phyloP scores from a whole-genome alignment of 1,140 invertebrate genomes.

The Trialeurodes vaporariorum region DNA sequence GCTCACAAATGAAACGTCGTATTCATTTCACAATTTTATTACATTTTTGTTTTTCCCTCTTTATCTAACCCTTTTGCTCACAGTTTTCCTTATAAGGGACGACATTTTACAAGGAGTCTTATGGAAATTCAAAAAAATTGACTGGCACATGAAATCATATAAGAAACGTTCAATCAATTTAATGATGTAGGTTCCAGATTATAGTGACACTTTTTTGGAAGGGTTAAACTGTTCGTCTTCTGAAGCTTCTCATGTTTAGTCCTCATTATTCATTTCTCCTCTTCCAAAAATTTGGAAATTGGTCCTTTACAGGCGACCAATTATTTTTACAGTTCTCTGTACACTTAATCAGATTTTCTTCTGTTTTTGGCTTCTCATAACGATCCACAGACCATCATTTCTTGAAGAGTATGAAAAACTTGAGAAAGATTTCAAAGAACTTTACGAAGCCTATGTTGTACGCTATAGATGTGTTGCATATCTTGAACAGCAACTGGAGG shows the following conservation, averaged over 20 bases:
- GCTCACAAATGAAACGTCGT: no score
- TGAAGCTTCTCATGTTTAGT: background rate
- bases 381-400: conserved; percentile 84
- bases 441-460: conserved; percentile 81
- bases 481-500: conserved; percentile 61
- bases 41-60: no score
- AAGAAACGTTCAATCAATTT: no score
- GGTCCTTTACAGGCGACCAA: background rate
- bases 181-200: no score
- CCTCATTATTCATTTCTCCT: background rate
- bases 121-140: no score
- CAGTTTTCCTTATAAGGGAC: no score
- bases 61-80: no score
- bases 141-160: no score
- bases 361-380: no score
- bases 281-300: background rate
- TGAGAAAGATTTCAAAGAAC: conserved; percentile 69
- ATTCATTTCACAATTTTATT: no score
- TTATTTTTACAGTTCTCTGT: background rate
- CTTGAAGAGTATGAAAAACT: conserved; percentile 91
- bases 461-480: conserved; percentile 78
- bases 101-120: no score
- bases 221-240: background rate
- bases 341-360: conserved; percentile 1
- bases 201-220: no score